Conservation (phyloP, 1,140 invertebrate genomes). For the Mactra quadrangularis region DNA sequence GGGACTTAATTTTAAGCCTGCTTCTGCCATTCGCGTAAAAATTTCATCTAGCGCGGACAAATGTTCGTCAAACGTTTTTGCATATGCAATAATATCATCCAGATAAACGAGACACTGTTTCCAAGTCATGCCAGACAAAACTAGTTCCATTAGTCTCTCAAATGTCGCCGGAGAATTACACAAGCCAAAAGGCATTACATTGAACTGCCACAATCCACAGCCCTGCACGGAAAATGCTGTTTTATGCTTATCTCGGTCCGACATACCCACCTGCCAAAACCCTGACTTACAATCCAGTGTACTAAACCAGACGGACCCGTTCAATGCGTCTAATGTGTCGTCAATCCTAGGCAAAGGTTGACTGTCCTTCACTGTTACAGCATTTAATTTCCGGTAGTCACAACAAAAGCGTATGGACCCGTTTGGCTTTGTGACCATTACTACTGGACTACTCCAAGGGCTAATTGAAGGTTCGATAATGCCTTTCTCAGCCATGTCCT, state of each 20-base stretch:
- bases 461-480: slow-evolving; percentile 66
- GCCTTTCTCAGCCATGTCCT: slow-evolving; percentile 7
- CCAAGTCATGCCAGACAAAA: slow-evolving; percentile 9
- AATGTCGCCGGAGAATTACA: slow-evolving; percentile 24
- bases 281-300: not conserved
- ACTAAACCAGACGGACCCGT: slow-evolving; percentile 9
- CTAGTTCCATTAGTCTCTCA: slow-evolving; percentile 8
- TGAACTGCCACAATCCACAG: slow-evolving; percentile 27
- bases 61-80: slow-evolving; percentile 5
- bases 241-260: not conserved
- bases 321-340: slow-evolving; percentile 48
- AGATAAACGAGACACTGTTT: slow-evolving; percentile 8
- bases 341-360: slow-evolving; percentile 67
- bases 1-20: slow-evolving; percentile 9
- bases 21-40: not conserved
- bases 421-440: no score
- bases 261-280: slow-evolving; percentile 4
- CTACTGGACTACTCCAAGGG: no score
- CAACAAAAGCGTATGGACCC: no score
- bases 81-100: not conserved
- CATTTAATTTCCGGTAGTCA: not conserved
- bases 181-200: slow-evolving; percentile 44
- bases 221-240: slow-evolving; percentile 28
- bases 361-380: slow-evolving; percentile 40
- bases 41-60: not conserved